Conservation (phyloP, 2,113 vertebrate species). For the Crotalus helleri region DNA sequence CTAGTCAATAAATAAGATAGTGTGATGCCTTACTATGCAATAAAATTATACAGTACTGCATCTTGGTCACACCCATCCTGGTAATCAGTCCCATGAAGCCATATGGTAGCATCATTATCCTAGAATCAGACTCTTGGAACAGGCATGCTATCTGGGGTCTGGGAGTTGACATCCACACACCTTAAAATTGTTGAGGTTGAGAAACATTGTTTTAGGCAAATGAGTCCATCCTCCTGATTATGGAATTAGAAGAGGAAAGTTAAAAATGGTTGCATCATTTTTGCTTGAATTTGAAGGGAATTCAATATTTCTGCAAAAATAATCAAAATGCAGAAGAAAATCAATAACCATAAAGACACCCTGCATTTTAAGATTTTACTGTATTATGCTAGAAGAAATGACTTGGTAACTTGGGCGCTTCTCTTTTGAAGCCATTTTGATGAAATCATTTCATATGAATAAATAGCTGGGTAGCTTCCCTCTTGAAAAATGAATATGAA, state of each 20-base stretch:
- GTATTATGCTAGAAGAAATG: not conserved
- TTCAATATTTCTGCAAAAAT: not conserved
- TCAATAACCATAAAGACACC: not conserved
- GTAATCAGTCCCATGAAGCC: not conserved
- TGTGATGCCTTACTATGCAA: not conserved
- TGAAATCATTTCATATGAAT: not conserved
- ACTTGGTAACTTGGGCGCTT: not conserved
- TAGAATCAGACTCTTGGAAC: not conserved
- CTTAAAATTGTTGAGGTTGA: not conserved
- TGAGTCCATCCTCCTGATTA: not conserved
- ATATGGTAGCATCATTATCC: not conserved
- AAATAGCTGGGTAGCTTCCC: not conserved
- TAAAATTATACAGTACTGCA: not conserved
- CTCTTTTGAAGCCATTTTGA: not conserved
- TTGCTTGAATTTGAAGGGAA: not conserved
- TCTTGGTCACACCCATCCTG: not conserved
- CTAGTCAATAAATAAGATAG: not conserved
- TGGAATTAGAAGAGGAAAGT: not conserved
- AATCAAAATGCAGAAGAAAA: not conserved
- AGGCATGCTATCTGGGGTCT: not conserved
- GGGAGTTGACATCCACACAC: not conserved
- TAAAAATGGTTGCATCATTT: not conserved
- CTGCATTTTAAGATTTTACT: not conserved
- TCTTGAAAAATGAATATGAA: not conserved
- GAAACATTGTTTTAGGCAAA: not conserved